A percentile compares a stretch with the other conserved stretches of the same genome.
These are phyloP conservation scores for Machaerirhynchus nigripectus DNA, from an alignment of 2,113 vertebrate species.

Conservation along the genomic window DNA sequence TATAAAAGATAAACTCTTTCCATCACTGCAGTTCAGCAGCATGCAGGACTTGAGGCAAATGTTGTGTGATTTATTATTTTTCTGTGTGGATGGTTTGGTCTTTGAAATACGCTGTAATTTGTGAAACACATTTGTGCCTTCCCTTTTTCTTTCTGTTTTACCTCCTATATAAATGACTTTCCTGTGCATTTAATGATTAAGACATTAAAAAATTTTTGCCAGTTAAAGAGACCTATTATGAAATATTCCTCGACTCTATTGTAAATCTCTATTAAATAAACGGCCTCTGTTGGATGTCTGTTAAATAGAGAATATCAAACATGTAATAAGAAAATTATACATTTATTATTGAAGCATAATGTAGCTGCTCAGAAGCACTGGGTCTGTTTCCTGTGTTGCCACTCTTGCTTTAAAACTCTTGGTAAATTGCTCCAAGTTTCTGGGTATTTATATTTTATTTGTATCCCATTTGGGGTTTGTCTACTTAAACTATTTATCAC, in stretches of 20 bases:
- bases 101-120: background rate
- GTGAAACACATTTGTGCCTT: background rate
- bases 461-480: background rate
- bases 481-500: background rate
- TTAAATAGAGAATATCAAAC: background rate
- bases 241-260: background rate
- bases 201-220: background rate
- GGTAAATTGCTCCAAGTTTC: background rate
- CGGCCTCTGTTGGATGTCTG: background rate
- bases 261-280: background rate
- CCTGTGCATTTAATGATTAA: background rate
- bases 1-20: background rate
- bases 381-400: background rate
- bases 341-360: background rate
- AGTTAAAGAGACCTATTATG: background rate
- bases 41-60: background rate
- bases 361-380: background rate
- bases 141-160: background rate
- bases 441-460: background rate
- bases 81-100: background rate
- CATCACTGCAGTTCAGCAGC: background rate
- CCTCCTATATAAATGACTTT: background rate
- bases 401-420: background rate
- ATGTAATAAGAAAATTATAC: background rate
- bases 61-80: background rate